Base-by-base conservation (phyloP, 1,140 invertebrate genomes). In the Hyles vespertilio region DNA sequence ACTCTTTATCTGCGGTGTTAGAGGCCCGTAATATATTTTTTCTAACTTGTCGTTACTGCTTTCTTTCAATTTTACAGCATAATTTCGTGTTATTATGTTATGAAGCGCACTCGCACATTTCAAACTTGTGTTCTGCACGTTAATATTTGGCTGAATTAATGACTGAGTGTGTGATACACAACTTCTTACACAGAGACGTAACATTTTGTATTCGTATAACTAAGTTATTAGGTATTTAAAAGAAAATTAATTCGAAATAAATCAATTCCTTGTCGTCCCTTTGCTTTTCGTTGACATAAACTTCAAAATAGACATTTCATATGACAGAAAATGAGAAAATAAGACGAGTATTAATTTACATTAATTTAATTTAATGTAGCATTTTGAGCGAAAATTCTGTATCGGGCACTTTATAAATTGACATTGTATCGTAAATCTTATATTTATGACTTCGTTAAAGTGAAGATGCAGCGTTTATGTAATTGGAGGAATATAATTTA, bases 1-100 rank as follows among this genome's bases (percentile, higher is more conserved):
- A 45, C 84, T 83, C 71, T 90, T 92, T 56, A 98, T 92, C 70
- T 94, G 92, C 3, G 84, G 90, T 2, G 92, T 90, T 33, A 97
- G 77, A 1, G 85, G 81, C 5, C 96, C 97, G 61, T 79, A 73
- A 54, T 90, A 90, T 62, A 90, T 80, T 11, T 69, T 65, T 55
- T 89, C 83, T 49, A 77, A 55, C 47, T 83, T 70, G 32, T 68
- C 73, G 43, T 81, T 68, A 43, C 72, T 52, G 10, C 63, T 63
- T 48, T 77, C 65, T 43, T 63, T 69, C 59, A 64, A 45, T 70
- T 77, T 74, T 56, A 63, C 74, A 22, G 74, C 62, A 58, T 72
- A 82, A 43, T 70, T 56, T 40, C 77, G 70, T 45, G 54, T 46
- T 9, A 72, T 58, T 50, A 54, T 60, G 49, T 63, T 67, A 34